Evolutionary conservation across 2,888 invertebrate species (phyloP).

Genomic region (Thysanoteuthis rhombus): DNA sequence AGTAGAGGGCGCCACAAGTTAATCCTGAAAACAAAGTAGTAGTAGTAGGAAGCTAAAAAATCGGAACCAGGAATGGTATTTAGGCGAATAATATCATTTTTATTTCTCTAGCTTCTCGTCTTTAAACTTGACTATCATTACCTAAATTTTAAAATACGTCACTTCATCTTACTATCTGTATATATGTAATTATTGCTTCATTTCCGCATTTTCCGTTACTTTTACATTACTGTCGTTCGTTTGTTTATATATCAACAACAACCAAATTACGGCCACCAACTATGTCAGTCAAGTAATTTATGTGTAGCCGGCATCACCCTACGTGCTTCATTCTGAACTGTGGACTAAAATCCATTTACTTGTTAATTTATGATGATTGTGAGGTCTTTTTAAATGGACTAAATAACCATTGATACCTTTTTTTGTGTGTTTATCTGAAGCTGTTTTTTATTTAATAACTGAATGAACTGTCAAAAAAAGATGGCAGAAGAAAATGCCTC

Average conservation of each 20-base stretch:
- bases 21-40: neutral
- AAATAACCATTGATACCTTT: too few relatives aligned
- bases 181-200: neutral
- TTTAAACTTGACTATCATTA: neutral
- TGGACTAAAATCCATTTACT: too few relatives aligned
- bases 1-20: slow-evolving; percentile 28
- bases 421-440: too few relatives aligned
- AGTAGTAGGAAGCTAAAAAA: neutral
- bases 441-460: too few relatives aligned
- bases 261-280: neutral
- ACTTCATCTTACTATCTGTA: too few relatives aligned
- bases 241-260: neutral
- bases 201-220: neutral
- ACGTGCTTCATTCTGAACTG: too few relatives aligned
- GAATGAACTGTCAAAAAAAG: neutral
- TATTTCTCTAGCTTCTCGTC: neutral
- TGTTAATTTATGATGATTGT: too few relatives aligned
- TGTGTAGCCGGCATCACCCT: too few relatives aligned
- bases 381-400: too few relatives aligned
- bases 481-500: neutral
- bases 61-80: neutral
- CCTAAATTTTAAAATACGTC: neutral
- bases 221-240: neutral
- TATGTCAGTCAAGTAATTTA: too few relatives aligned
- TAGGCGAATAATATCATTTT: neutral